These are phyloP conservation scores for Hylia prasina DNA, from an alignment of 2,113 vertebrate species.

Conservation along the genomic window DNA sequence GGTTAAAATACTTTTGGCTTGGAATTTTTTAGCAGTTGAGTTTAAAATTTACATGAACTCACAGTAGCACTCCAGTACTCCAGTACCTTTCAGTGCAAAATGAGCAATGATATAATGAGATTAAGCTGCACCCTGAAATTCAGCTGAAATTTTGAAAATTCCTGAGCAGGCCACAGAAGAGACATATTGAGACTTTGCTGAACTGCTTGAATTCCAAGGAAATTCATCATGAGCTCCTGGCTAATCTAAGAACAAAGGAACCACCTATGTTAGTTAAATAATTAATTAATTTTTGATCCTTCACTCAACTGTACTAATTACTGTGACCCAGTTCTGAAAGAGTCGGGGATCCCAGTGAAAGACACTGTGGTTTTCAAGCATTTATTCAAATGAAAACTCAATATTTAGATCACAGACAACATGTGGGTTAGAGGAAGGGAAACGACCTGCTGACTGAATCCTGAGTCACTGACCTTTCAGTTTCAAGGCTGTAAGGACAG, in stretches of 20 bases:
- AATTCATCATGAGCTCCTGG: background rate
- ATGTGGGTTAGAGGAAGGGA: background rate
- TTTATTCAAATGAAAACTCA: background rate
- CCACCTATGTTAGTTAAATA: constrained; percentile 2
- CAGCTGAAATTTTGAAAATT: background rate
- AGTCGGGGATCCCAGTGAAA: background rate
- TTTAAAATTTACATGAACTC: background rate
- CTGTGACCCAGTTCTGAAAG: background rate
- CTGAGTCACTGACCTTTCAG: background rate
- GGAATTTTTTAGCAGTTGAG: background rate
- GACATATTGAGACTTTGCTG: background rate
- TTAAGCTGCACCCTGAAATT: background rate
- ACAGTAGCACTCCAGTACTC: background rate
- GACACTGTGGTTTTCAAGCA: background rate
- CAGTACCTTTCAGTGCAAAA: background rate
- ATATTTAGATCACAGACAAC: background rate
- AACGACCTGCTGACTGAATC: background rate
- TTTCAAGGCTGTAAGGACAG: background rate
- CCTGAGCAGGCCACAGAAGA: background rate
- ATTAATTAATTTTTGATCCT: constrained; percentile 23
- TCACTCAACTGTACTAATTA: background rate
- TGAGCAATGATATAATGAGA: background rate
- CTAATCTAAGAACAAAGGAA: background rate
- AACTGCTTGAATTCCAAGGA: background rate
- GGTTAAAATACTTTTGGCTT: background rate